Base-by-base conservation (phyloP, 2,113 vertebrate genomes). In the Proterorhinus semilunaris region DNA sequence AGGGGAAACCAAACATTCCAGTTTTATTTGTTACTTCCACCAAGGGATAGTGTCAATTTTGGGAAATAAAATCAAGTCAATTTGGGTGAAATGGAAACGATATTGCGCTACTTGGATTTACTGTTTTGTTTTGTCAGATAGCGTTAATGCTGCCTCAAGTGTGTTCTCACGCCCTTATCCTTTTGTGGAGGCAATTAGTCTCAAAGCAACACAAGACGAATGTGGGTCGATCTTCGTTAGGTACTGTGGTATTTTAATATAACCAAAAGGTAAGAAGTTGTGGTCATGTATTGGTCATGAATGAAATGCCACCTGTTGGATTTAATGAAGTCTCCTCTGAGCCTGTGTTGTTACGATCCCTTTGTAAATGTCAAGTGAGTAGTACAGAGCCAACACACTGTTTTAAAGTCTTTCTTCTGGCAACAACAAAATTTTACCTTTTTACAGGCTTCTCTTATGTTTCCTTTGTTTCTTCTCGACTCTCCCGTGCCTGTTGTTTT, bases 281-380 rank as follows among this genome's bases (percentile, higher is more conserved):
- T 17, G 52, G 16, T 53, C 52, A n/a, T 21, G 49, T 1, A 69
- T 49, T 45, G 52, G 52, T 7, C 69, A 50, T 75, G 61, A 52
- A 65, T 11, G 49, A 66, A 49, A 42, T 69, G 68, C 75, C 66
- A 75, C 65, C 76, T 80, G 68, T 70, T 82, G 70, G 65, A 78
- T 83, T 88, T 64, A 71, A 59, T 86, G 55, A 75, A 47, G 36
- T 21, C 16, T 62, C 71, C 46, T 48, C 58, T 59, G 57, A 13
- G 42, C 57, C 42, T 47, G 16, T 63, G 5, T 74, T 76, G 77
- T 61, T 10, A 68, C 78, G 62, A 64, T 27, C 16, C 16, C 16
- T 52, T 68, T 78, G 80, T 55, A 84, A 79, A 61, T 47, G 61
- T 67, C 51, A 12, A 64, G 68, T 5, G 2, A 4, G 15, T 2